Conservation (phyloP, 2,888 invertebrate genomes). For the Chydorus sphaericus region DNA sequence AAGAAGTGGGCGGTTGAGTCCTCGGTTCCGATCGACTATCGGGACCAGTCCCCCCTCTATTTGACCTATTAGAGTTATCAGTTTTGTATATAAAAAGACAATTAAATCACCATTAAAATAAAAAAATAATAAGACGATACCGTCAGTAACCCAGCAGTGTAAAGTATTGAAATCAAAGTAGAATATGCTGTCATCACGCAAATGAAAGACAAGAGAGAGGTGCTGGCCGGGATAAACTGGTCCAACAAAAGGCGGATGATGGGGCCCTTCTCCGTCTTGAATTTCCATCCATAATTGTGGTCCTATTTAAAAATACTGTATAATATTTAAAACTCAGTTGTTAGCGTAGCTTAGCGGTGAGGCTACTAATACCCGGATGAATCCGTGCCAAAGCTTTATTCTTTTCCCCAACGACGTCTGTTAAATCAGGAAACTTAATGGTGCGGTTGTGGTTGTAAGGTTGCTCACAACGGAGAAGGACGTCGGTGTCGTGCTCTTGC, state of each 20-base stretch:
- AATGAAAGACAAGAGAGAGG: conserved; percentile 20
- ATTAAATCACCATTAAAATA: too few species aligned
- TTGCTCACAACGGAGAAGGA: conserved; percentile 19
- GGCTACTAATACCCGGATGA: conserved; percentile 15
- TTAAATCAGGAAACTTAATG: conserved; percentile 13
- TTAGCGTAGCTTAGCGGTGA: too few species aligned
- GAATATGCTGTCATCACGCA: conserved; percentile 17
- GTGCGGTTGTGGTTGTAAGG: conserved; percentile 17
- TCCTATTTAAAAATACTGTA: conserved; percentile 16
- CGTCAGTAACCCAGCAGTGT: conserved; percentile 22
- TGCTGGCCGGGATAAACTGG: conserved; percentile 20
- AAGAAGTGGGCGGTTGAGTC: neutral
- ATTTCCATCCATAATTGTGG: conserved; percentile 21
- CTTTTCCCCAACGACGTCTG: conserved; percentile 2
- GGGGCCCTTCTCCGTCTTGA: conserved; percentile 21
- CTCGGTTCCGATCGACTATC: neutral
- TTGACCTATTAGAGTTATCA: neutral
- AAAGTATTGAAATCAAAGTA: conserved; percentile 20
- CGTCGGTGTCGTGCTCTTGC: conserved; percentile 18
- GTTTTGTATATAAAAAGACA: too few species aligned
- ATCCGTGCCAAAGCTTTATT: neutral
- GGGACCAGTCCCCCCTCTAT: neutral
- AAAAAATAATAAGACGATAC: conserved; percentile 13
- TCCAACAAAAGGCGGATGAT: conserved; percentile 18
- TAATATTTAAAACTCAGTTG: neutral